These are phyloP conservation scores for Apeira syringaria DNA, from an alignment of 2,888 invertebrate genomes.

Conservation along the genomic window DNA sequence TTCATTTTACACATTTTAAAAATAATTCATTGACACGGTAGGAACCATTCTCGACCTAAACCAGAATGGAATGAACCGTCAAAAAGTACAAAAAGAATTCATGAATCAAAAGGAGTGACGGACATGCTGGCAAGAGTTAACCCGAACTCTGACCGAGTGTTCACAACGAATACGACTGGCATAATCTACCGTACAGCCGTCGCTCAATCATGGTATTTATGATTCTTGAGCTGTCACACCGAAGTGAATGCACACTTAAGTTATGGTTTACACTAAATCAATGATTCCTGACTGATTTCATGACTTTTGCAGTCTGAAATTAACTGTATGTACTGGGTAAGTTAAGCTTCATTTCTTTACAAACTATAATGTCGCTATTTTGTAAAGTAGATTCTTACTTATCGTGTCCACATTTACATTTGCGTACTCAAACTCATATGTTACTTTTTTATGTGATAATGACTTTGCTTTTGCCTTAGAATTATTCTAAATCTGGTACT, in stretches of 20 bases:
- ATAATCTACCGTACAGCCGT: slow-evolving; percentile 23
- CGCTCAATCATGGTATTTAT: slow-evolving; percentile 24
- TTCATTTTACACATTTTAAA: background rate
- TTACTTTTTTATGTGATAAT: too few relatives aligned
- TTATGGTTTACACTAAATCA: too few relatives aligned
- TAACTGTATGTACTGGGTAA: too few relatives aligned
- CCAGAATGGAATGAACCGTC: slow-evolving; percentile 4
- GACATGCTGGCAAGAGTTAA: slow-evolving; percentile 10
- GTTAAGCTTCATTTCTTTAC: too few relatives aligned
- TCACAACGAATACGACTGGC: slow-evolving; percentile 13
- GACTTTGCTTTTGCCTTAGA: too few relatives aligned
- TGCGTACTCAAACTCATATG: too few relatives aligned
- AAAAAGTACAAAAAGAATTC: slow-evolving; percentile 16
- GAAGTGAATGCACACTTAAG: background rate
- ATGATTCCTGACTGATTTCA: too few relatives aligned
- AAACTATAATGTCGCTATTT: too few relatives aligned
- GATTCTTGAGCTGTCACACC: slow-evolving; percentile 17
- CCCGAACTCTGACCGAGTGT: slow-evolving; percentile 12
- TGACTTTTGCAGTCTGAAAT: too few relatives aligned
- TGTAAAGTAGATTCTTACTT: too few relatives aligned
- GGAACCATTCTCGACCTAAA: background rate
- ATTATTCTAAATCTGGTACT: too few relatives aligned
- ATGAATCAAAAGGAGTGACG: slow-evolving; percentile 16
- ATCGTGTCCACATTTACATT: too few relatives aligned
- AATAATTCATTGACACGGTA: slow-evolving; percentile 2